These are phyloP conservation scores for Oscheius onirici DNA, from an alignment of 2,888 invertebrate genomes.

Conservation along the genomic window DNA sequence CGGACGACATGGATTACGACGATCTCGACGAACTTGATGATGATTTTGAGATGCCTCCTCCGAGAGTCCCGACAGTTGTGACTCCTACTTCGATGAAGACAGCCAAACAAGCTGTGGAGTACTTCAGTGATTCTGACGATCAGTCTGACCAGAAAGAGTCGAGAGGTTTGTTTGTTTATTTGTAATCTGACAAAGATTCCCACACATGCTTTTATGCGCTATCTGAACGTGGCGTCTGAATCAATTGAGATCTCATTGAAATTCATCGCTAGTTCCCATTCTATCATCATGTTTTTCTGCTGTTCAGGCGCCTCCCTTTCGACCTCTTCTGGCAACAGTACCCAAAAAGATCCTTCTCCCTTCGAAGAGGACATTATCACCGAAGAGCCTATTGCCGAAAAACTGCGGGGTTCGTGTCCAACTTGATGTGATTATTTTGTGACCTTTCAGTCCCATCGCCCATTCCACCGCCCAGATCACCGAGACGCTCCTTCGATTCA, in stretches of 20 bases:
- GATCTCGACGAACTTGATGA: slow-evolving; percentile 35
- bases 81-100: background rate
- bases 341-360: slow-evolving; percentile 50
- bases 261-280: background rate
- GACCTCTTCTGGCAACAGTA: slow-evolving; percentile 53
- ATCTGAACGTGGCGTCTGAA: background rate
- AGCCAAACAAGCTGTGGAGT: slow-evolving; percentile 43
- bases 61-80: background rate
- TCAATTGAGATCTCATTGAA: slow-evolving; percentile 5
- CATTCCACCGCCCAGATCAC: slow-evolving; percentile 21
- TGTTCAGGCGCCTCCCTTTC: slow-evolving; percentile 42
- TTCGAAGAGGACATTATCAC: slow-evolving; percentile 41
- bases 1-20: slow-evolving; percentile 46
- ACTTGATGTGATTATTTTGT: background rate
- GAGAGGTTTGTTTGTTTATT: slow-evolving; percentile 7
- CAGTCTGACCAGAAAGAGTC: slow-evolving; percentile 13
- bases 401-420: background rate
- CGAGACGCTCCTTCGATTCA: slow-evolving; percentile 3
- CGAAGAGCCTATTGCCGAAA: slow-evolving; percentile 16
- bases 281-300: slow-evolving; percentile 1
- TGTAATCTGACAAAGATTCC: background rate
- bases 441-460: slow-evolving; percentile 22
- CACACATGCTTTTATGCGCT: background rate
- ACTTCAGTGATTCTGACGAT: slow-evolving; percentile 38
- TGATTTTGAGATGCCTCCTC: slow-evolving; percentile 26